Evolutionary conservation across 2,888 invertebrate species (phyloP), one percentile per base, ranked within the genome.

Genomic region (Drosophila buzzatii): DNA sequence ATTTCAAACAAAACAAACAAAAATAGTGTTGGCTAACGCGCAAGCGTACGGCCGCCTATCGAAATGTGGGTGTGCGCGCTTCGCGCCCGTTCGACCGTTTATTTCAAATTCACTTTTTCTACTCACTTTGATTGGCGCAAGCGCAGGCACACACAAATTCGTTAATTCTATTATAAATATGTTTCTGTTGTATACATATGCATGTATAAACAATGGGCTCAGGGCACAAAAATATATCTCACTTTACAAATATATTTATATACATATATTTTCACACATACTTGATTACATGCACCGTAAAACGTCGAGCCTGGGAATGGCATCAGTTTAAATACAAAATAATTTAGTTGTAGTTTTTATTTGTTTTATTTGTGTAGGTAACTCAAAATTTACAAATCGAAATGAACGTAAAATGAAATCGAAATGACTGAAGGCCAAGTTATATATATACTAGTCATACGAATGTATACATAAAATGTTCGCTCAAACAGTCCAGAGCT

Each of bases 351-450:
- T 33, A 59, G 57, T 58, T 58, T 58, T 73, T 60, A 49, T 41
- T 37, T 68, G 37, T 37, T 72, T 60, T 60, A 52, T 67, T 45
- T 51, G 45, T 63, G 53, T 62, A 23, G 44, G 33, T 44, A 51
- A 59, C 73, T 73, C 69, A 65, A 74, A 75, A 70, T 62, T 74
- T 74, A 70, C 74, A 56, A 74, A 74, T 75, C 74, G 52, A 74
- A 75, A 75, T 60, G 18, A 73, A 44, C 63, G 27, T 31, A 35
- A 76, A 60, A 63, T 53, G 16, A 63, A 53, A 70, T 64, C 62
- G 51, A 71, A 76, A 64, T 45, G 66, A 71, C 52, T 71, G 51
- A 65, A 75, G 47, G 57, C 58, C 33, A 16, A 55, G 12, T 18
- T 45, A 52, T 41, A 55, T 16, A 37, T n/a, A 31, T 44, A 44